A percentile compares a stretch with the other conserved stretches of the same genome.
These are phyloP conservation scores for Syrphus vitripennis DNA, from an alignment of 2,888 invertebrate genomes.

Conservation along the genomic window DNA sequence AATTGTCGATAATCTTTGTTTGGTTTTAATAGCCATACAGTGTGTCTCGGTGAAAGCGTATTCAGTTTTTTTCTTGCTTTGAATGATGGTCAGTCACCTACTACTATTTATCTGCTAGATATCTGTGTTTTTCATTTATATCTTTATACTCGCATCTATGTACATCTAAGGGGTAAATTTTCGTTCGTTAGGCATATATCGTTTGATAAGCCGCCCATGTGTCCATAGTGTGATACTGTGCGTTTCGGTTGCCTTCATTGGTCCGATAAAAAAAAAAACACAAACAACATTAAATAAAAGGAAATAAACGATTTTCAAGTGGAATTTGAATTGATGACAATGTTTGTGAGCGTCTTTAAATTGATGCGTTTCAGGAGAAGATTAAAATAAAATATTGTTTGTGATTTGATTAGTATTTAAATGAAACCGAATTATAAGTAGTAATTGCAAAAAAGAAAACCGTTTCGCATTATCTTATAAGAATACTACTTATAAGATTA, in stretches of 20 bases:
- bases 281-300: slow-evolving; percentile 12
- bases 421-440: not conserved
- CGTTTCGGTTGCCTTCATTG: not conserved
- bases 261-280: slow-evolving; percentile 35
- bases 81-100: not conserved
- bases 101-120: not conserved
- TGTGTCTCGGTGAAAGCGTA: no score
- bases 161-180: not conserved
- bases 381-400: not conserved
- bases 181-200: not conserved
- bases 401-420: not conserved
- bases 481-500: no score
- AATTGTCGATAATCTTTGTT: no score
- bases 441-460: not conserved
- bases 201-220: slow-evolving; percentile 33
- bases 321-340: slow-evolving; percentile 18
- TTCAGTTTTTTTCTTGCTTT: not conserved
- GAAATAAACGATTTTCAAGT: slow-evolving; percentile 38
- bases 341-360: not conserved
- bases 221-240: not conserved
- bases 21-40: no score
- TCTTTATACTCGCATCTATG: no score
- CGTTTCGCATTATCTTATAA: not conserved
- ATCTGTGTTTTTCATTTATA: slow-evolving; percentile 1
- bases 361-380: not conserved